Conservation (phyloP, 2,113 vertebrate species). For the Rhodinocichla rosea region DNA sequence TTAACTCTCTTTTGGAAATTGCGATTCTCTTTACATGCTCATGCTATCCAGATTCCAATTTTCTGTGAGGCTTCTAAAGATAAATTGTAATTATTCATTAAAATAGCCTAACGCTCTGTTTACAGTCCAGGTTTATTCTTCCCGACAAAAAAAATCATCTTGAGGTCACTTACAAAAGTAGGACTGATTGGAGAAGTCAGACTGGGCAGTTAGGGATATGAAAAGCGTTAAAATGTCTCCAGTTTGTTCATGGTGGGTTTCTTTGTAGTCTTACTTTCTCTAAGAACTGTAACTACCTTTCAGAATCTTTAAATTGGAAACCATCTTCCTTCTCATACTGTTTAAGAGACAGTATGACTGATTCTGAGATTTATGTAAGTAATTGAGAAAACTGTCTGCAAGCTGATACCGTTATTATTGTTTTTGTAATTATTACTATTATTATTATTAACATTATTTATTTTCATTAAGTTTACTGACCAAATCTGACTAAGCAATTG, state of each 20-base stretch:
- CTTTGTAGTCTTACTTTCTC: background rate
- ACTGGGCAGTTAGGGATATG: background rate
- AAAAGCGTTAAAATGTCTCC: background rate
- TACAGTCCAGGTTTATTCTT: background rate
- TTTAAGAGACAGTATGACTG: background rate
- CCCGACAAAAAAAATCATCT: background rate
- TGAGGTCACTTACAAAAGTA: background rate
- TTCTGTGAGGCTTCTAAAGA: background rate
- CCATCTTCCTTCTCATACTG: rapidly evolving
- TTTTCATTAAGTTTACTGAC: background rate
- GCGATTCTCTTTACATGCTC: rapidly evolving
- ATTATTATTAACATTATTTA: background rate
- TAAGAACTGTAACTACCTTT: background rate
- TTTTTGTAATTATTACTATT: background rate
- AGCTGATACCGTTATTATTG: background rate
- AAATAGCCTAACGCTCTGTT: rapidly evolving
- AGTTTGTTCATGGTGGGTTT: background rate
- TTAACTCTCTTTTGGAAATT: background rate
- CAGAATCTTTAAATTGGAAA: background rate
- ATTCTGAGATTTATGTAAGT: background rate
- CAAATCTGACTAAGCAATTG: background rate
- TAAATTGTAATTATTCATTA: background rate
- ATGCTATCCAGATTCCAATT: rapidly evolving
- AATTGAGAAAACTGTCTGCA: background rate
- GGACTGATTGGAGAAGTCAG: background rate